Base-by-base conservation (phyloP, 35 echinoderm and acorn worm species). In the Ophiothrix spiculata region DNA sequence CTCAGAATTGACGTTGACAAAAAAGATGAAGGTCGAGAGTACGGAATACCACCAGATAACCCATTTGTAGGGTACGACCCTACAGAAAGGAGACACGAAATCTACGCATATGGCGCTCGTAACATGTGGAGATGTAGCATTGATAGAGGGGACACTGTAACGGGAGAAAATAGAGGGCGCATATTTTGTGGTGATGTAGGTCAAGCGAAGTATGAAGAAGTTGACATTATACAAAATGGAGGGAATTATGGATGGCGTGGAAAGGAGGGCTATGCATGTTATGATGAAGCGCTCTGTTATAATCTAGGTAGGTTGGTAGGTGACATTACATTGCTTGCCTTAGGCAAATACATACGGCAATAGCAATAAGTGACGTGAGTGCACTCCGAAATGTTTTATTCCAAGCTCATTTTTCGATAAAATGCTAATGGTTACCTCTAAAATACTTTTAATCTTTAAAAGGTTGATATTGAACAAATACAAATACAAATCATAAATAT, bases 121-220 rank as follows among this genome's bases (percentile, higher is more conserved):
- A 97, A 97, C 83, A 93, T 97, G 77, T 97, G 94, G 94, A 56
- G 94, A 39, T 97, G 94, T 83, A 80, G 86, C 0, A 79, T 93
- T 17, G 94, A 97, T 46, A 21, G 81, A 64, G 94, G 94, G 0
- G 90, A 97, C 31, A 60, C 31, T 16, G 76, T 90, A 28, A 97
- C 87, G 14, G 90, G 94, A 35, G 45, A 97, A 28, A 87, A 87
- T 39, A 83, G 77, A 33, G 94, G 94, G 4, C 86, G 94, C 2
- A 93, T 97, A 29, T 90, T 97, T 56, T 97, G 94, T 74, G 94
- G 94, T 28, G 94, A 97, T 78, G 94, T 97, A 17, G 94, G 94
- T 39, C 94, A 97, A 69, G 38, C 35, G 25, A 84, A 56, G 39
- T 97, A 39, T 84, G 94, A 97, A 39, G 94, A 97, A 74, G 92